phyloP scores from a whole-genome alignment of 2,797 vertebrate genomes.

The Falco naumanni region DNA sequence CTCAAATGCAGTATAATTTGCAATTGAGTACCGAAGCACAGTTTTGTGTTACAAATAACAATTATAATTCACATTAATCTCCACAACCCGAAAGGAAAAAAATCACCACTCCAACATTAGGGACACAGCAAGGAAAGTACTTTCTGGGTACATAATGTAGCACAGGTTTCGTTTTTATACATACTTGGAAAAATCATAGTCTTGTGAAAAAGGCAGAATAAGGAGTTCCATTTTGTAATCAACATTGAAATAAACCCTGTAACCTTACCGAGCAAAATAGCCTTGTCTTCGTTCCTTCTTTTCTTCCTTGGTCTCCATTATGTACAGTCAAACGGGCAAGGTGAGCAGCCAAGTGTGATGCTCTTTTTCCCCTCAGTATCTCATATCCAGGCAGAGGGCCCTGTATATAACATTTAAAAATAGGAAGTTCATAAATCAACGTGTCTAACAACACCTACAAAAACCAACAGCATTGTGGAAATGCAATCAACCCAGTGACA shows the following conservation, averaged over 20 bases:
- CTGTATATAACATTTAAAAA: slow-evolving; percentile 40
- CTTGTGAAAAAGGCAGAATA: background rate
- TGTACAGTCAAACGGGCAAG: slow-evolving; percentile 27
- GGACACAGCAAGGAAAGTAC: background rate
- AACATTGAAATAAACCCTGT: background rate
- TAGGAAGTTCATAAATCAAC: slow-evolving; percentile 17
- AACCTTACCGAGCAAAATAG: slow-evolving; percentile 83
- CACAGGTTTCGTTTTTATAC: background rate
- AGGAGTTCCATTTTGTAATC: background rate
- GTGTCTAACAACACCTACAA: background rate
- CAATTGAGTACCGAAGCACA: background rate
- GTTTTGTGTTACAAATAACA: background rate
- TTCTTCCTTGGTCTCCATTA: slow-evolving; percentile 84
- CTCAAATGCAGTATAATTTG: background rate
- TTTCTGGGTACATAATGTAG: background rate
- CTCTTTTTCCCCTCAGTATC: slow-evolving; percentile 43
- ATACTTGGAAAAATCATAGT: background rate
- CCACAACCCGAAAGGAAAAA: background rate
- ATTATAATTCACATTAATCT: background rate
- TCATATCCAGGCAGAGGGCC: slow-evolving; percentile 66
- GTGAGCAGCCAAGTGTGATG: slow-evolving; percentile 25
- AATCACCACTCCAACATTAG: background rate
- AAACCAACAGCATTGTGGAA: background rate
- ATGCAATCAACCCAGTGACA: background rate
- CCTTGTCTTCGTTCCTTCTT: slow-evolving; percentile 84